These are phyloP conservation scores for Tupiocoris notatus DNA, from an alignment of 2,888 invertebrate genomes.

Conservation along the genomic window DNA sequence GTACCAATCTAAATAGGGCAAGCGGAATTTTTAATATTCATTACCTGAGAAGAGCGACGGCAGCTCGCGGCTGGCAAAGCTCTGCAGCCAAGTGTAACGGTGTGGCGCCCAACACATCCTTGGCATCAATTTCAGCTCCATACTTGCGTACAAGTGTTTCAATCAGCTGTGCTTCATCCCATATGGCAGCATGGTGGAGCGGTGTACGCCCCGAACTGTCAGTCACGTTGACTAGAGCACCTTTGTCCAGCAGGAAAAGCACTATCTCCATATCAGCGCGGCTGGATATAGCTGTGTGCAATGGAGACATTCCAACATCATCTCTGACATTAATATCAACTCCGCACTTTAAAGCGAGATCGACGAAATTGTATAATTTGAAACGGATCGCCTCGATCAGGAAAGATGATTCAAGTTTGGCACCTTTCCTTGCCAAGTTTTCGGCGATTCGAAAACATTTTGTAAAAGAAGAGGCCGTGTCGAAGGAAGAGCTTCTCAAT, in stretches of 20 bases:
- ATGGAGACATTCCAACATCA: background rate
- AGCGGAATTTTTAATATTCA: too few relatives aligned
- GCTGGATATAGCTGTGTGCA: background rate
- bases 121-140: conserved; percentile 5
- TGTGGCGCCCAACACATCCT: background rate
- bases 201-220: background rate
- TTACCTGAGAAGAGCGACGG: conserved; percentile 2
- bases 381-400: background rate
- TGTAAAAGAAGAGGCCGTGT: background rate
- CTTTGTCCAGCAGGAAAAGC: background rate
- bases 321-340: conserved; percentile 1
- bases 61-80: background rate
- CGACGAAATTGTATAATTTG: background rate
- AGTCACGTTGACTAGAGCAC: conserved; percentile 9
- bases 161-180: background rate
- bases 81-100: conserved; percentile 2
- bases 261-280: background rate
- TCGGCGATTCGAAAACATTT: conserved; percentile 2
- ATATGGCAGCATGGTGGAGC: conserved; percentile 7
- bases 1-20: too few relatives aligned
- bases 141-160: background rate
- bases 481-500: background rate
- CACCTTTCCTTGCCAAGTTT: background rate
- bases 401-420: background rate
- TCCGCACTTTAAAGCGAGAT: conserved; percentile 4